phyloP scores from a whole-genome alignment of 2,888 invertebrate genomes.

The Scotopteryx bipunctaria region DNA sequence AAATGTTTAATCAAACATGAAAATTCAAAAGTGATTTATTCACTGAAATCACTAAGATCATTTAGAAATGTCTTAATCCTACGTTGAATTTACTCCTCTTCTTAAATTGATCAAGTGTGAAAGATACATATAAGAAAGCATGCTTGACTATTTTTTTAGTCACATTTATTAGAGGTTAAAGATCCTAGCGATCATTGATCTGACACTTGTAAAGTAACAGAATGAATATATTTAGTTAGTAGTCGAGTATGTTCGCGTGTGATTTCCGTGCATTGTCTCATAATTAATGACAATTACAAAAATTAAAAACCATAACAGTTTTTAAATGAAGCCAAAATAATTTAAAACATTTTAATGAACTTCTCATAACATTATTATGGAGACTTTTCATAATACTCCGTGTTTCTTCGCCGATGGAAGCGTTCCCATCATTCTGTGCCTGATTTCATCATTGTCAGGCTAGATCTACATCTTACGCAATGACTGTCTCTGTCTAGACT shows the following conservation, averaged over 20 bases:
- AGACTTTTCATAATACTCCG: constrained; percentile 47
- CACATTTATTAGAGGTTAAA: too few species aligned
- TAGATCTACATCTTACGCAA: constrained; percentile 44
- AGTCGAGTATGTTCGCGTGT: constrained; percentile 19
- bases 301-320: constrained; percentile 34
- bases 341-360: constrained; percentile 43
- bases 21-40: too few species aligned
- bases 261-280: constrained; percentile 40
- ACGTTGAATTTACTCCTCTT: too few species aligned
- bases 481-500: constrained; percentile 27
- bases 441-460: constrained; percentile 52
- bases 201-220: background rate
- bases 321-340: constrained; percentile 36
- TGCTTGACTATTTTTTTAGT: too few species aligned
- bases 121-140: too few species aligned
- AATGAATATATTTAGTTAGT: constrained; percentile 3
- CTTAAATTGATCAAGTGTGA: too few species aligned
- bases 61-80: too few species aligned
- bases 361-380: constrained; percentile 44
- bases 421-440: constrained; percentile 50
- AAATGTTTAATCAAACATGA: too few species aligned
- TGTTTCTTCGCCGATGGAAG: constrained; percentile 28
- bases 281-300: constrained; percentile 17
- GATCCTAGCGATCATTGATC: background rate
- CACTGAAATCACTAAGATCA: too few species aligned